Base-by-base conservation (phyloP, 1,140 invertebrate genomes). In the Harpegnathos saltator region DNA sequence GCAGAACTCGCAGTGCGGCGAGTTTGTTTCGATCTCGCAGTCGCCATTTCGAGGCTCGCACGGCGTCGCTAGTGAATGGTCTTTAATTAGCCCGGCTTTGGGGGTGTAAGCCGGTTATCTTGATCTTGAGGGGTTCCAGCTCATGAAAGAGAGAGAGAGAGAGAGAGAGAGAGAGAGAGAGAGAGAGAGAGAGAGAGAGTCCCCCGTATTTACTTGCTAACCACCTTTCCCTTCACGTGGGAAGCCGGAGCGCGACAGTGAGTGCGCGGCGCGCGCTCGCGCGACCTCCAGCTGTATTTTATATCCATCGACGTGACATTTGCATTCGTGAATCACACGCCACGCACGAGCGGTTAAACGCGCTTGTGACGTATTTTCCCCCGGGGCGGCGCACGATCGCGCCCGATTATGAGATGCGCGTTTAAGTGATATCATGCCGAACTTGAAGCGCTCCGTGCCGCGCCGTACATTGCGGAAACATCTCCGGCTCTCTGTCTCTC, bases 71-170 rank as follows among this genome's bases (percentile, higher is more conserved):
- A 82, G 65, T 68, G 52, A 89, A 90, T 80, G 78, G 84, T 62
- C 89, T 90, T 92, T 92, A 93, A 93, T 93, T 92, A 93, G 92
- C 84, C 84, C 56, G 83, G 85, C 82, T 91, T 91, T 89, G 82
- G 82, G 83, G 71, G 84, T 83, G 90, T 91, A 90, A 91, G 89
- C 88, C 85, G 66, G 89, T 92, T 92, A 92, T 92, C 90, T 92
- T 73, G 82, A 91, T 91, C 89, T 89, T 74, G 19, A 73, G 68
- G 84, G 82, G 68, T 66, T 22, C 82, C 17, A 56, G 83, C 59
- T 44, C 78, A 56, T 19, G 54, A 24, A 50, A n/a, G n/a, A n/a
- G n/a, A n/a, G n/a, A n/a, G n/a, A n/a, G n/a, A n/a, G n/a, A n/a
- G n/a, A n/a, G n/a, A n/a, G n/a, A n/a, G n/a, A n/a, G n/a, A n/a